Evolutionary conservation across 2,888 invertebrate genomes (phyloP).

Genomic region (Carcina quercana): DNA sequence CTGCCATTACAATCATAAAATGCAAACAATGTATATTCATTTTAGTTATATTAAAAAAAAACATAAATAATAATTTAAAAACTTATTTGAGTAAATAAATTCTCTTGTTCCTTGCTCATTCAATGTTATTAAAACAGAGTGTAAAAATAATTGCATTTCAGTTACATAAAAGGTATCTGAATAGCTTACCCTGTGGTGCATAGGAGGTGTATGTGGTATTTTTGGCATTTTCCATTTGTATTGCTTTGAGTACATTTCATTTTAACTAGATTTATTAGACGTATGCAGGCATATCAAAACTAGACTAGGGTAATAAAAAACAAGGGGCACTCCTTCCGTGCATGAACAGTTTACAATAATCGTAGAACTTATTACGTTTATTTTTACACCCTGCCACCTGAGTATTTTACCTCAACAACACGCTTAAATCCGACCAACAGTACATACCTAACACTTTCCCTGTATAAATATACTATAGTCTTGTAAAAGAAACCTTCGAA

Average conservation of each 20-base stretch:
- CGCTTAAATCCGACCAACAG: constrained; percentile 64
- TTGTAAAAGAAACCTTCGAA: constrained; percentile 71
- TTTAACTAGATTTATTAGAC: constrained; percentile 17
- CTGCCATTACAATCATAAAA: constrained; percentile 70
- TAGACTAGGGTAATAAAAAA: constrained; percentile 32
- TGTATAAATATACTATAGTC: constrained; percentile 74
- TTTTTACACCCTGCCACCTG: constrained; percentile 66
- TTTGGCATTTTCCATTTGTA: too few species aligned
- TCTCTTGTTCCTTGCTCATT: constrained; percentile 73
- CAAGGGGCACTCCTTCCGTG: too few species aligned
- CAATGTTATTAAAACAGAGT: constrained; percentile 63
- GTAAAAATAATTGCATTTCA: constrained; percentile 51
- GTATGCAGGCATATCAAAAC: constrained; percentile 32
- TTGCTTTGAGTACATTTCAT: constrained; percentile 11
- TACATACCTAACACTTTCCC: constrained; percentile 72
- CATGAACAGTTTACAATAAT: too few species aligned
- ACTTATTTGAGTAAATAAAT: constrained; percentile 73
- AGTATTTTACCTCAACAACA: constrained; percentile 71
- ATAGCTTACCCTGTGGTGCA: constrained; percentile 25
- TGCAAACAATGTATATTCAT: constrained; percentile 64
- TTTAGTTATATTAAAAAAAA: constrained; percentile 57
- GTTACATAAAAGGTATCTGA: constrained; percentile 1
- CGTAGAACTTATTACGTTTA: too few species aligned
- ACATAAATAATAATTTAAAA: constrained; percentile 59
- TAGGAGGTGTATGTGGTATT: constrained; percentile 20